Evolutionary conservation across 2,113 vertebrate species (phyloP).

Genomic region (Coryphaenoides rupestris): DNA sequence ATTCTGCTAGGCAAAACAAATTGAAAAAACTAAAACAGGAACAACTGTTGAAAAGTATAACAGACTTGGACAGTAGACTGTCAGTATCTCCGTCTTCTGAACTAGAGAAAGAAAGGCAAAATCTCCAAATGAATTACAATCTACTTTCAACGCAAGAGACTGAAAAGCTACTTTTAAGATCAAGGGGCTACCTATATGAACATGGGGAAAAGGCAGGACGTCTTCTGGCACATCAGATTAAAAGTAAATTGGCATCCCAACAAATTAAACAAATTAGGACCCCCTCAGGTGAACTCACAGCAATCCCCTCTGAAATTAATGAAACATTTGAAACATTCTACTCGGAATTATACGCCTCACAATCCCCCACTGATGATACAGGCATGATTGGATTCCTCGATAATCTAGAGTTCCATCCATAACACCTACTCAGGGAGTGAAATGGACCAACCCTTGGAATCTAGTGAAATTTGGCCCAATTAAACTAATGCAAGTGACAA

Average conservation of each 20-base stretch:
- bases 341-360: background rate
- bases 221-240: too few relatives aligned
- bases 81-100: background rate
- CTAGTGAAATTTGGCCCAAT: constrained; percentile 3
- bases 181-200: too few relatives aligned
- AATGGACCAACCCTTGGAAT: constrained; percentile 3
- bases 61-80: background rate
- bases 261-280: too few relatives aligned
- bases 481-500: constrained; percentile 6
- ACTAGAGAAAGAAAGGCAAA: background rate
- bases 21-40: too few relatives aligned
- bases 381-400: background rate
- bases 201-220: too few relatives aligned
- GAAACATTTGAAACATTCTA: background rate
- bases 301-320: background rate
- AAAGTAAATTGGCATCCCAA: too few relatives aligned
- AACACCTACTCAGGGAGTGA: background rate
- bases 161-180: too few relatives aligned
- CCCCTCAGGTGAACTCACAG: too few relatives aligned
- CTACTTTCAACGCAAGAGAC: too few relatives aligned
- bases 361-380: background rate
- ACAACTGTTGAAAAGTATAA: too few relatives aligned
- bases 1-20: too few relatives aligned
- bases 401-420: background rate
- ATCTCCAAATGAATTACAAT: too few relatives aligned